Evolutionary conservation across 2,797 vertebrate species (phyloP).

Genomic region (Notoglanidium macrostoma): DNA sequence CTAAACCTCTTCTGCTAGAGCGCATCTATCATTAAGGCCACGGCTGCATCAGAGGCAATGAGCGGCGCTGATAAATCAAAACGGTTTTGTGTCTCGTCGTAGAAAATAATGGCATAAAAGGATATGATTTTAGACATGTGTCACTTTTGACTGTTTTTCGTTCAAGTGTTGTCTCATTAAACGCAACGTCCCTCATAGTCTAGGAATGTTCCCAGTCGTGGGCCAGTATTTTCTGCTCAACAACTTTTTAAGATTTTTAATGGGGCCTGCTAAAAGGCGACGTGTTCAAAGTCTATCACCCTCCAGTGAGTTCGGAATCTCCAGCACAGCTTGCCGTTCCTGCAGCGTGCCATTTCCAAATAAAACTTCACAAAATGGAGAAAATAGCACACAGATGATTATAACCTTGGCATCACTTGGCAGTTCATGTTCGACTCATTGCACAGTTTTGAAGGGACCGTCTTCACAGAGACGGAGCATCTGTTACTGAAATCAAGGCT

Average conservation of each 20-base stretch:
- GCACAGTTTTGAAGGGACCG: constrained; percentile 53
- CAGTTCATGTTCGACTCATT: constrained; percentile 48
- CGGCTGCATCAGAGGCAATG: constrained; percentile 5
- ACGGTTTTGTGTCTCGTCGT: constrained; percentile 44
- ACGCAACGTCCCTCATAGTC: constrained; percentile 58
- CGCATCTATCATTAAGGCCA: constrained; percentile 21
- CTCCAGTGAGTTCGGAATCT: constrained; percentile 50
- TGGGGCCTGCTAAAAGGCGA: constrained; percentile 56
- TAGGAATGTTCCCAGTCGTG: constrained; percentile 59
- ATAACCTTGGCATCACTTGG: constrained; percentile 58
- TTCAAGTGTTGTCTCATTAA: constrained; percentile 57
- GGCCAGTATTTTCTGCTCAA: constrained; percentile 61
- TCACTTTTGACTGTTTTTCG: constrained; percentile 57
- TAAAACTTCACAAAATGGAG: constrained; percentile 55
- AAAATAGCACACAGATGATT: constrained; percentile 66
- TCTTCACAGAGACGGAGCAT: constrained; percentile 57
- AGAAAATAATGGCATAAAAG: constrained; percentile 43
- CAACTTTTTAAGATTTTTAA: constrained; percentile 59
- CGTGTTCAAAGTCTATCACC: constrained; percentile 55
- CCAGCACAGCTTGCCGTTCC: constrained; percentile 13
- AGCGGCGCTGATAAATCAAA: constrained; percentile 5
- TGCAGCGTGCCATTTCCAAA: constrained; percentile 57
- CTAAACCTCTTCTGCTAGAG: constrained; percentile 42
- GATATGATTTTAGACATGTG: constrained; percentile 40
- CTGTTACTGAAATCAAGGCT: constrained; percentile 53